Percentiles rank a stretch among this genome's conserved stretches.
These are phyloP conservation scores for Grammomys dolichurus DNA, from an alignment of 2,113 vertebrate genomes.

Conservation along the genomic window DNA sequence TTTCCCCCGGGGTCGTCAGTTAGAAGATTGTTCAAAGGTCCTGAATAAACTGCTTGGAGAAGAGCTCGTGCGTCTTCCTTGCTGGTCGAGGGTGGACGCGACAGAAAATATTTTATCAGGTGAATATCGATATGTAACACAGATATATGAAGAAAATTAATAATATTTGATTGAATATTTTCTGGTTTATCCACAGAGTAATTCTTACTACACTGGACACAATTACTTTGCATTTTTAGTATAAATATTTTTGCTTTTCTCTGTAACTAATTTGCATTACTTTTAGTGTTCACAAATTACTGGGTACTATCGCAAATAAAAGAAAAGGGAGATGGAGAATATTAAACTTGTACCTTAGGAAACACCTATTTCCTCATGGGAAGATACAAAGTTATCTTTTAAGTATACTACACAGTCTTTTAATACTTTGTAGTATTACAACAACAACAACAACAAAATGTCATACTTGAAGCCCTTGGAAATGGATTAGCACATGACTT, in stretches of 20 bases:
- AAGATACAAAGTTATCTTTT: neutral
- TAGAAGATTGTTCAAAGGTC: too few species aligned
- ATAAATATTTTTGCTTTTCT: neutral
- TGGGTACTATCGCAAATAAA: neutral
- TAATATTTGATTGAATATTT: neutral
- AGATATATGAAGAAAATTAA: neutral
- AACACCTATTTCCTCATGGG: neutral
- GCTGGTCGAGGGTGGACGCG: too few species aligned
- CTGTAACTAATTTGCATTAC: neutral
- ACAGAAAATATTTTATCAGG: neutral
- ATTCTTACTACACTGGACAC: neutral
- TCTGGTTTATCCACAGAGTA: neutral
- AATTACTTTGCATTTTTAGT: neutral
- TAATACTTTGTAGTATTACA: neutral
- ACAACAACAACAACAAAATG: neutral
- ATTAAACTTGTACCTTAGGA: neutral
- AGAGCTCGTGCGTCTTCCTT: too few species aligned
- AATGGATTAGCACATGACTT: neutral
- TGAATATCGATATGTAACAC: neutral
- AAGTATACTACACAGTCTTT: neutral
- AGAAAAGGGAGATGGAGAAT: neutral
- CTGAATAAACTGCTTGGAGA: too few species aligned
- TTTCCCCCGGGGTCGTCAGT: too few species aligned
- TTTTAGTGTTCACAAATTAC: neutral
- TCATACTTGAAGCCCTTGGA: neutral